Evolutionary conservation across 1,140 invertebrate genomes (phyloP).

Genomic region (Triops longicaudatus): DNA sequence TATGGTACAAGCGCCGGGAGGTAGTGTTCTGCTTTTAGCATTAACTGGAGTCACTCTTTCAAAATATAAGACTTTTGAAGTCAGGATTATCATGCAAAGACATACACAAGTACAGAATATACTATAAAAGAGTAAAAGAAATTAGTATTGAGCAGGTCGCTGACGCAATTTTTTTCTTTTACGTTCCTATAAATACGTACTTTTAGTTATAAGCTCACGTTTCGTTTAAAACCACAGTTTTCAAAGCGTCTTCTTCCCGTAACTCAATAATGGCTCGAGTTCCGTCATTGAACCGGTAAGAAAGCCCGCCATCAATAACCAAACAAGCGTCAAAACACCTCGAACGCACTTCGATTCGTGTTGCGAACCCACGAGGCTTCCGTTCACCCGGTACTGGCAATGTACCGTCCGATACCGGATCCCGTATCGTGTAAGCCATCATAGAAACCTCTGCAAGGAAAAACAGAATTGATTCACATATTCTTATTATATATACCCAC

Average conservation of each 20-base stretch:
- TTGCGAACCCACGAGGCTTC: constrained; percentile 55
- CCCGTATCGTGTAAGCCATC: constrained; percentile 84
- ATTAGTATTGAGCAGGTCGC: no score
- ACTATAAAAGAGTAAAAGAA: no score
- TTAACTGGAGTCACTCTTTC: no score
- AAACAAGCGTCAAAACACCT: constrained; percentile 88
- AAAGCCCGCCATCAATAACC: constrained; percentile 93
- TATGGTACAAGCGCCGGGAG: no score
- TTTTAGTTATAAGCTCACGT: neutral
- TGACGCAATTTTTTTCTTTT: no score
- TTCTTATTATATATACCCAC: no score
- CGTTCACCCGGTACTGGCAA: constrained; percentile 59
- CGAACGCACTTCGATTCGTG: constrained; percentile 67
- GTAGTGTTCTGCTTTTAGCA: no score
- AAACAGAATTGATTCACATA: neutral
- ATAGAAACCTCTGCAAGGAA: constrained; percentile 52
- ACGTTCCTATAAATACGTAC: no score
- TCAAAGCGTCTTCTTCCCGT: constrained; percentile 72
- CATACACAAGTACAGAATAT: no score
- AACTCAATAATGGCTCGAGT: constrained; percentile 75
- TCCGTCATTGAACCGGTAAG: constrained; percentile 90
- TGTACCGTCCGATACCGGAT: constrained; percentile 74
- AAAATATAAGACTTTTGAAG: no score
- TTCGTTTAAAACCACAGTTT: constrained; percentile 60
- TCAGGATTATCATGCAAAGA: no score